Percentiles rank a stretch among this genome's conserved stretches.
Evolutionary conservation across 2,888 invertebrate genomes (phyloP).

Genomic region (Andrena praecox): DNA sequence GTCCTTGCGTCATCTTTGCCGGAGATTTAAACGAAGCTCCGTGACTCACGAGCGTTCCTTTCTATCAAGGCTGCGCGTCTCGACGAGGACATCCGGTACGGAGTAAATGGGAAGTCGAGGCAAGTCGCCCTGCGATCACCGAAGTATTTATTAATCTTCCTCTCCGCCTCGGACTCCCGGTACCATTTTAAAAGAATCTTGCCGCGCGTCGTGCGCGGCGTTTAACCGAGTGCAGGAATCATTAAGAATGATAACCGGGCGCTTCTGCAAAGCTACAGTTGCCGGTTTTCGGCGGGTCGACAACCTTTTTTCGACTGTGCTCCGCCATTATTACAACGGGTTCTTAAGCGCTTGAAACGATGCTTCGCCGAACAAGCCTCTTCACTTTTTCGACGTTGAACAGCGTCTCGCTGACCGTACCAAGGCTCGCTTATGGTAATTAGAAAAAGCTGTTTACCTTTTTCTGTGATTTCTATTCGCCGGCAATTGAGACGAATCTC

Average conservation of each 20-base stretch:
- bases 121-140: conserved; percentile 3
- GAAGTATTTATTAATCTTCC: conserved; percentile 22
- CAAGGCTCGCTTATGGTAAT: conserved; percentile 24
- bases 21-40: conserved; percentile 19
- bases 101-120: not conserved
- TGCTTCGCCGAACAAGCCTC: not conserved
- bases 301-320: not conserved
- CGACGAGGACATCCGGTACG: conserved; percentile 34
- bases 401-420: conserved; percentile 9
- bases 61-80: conserved; percentile 22
- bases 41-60: conserved; percentile 36
- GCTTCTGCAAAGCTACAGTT: not conserved
- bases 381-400: not conserved
- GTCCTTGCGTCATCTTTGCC: conserved; percentile 30
- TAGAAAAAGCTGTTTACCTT: conserved; percentile 45
- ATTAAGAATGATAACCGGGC: not conserved
- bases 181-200: not conserved
- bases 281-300: not conserved
- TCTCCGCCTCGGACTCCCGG: not conserved
- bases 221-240: not conserved
- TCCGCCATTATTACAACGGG: conserved; percentile 8
- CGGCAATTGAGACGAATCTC: conserved; percentile 38
- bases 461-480: conserved; percentile 31
- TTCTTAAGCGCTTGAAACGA: not conserved
- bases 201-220: not conserved